Base-by-base conservation (phyloP, 2,797 vertebrate species). In the Tarsius wallacei region DNA sequence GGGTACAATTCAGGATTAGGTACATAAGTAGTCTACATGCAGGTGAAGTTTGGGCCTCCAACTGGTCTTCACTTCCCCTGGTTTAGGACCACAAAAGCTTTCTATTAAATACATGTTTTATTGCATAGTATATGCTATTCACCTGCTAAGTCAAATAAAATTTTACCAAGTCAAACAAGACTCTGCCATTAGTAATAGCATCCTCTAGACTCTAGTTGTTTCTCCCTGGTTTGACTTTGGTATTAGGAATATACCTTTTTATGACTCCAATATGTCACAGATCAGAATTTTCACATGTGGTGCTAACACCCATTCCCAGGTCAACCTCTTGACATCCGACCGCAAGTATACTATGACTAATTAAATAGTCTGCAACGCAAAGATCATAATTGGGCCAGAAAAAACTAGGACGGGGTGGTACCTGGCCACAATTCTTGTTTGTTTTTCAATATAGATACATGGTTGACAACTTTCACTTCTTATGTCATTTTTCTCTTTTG, bases 401-500 rank as follows among this genome's bases (percentile, higher is more conserved):
- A 85, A 89, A 78, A 51, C 61, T 55, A 31, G 87, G 73, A 47
- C 49, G 78, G 47, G 53, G 51, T 3, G 14, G 87, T n/a, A 61
- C n/a, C 84, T 9, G 0, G 66, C 66, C 78, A 17, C 28, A 96
- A 93, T 0, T 26, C 22, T n/a, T 96, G 17, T 96, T 96, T 98
- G 93, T 63, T 94, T 97, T 98, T 94, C 89, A 61, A 70, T 63
- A 77, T 90, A 96, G 93, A 98, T 97, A 24, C 61, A 77, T 11
- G 21, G 66, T 95, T 70, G 57, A 12, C 89, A 88, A 94, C 95
- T 97, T 97, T 98, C 97, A 97, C 98, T 97, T 98, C 90, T 94
- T 95, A 73, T 96, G 59, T 97, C 90, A 86, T 86, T 98, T 96
- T 93, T 97, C 97, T 93, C 0, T 0, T 97, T 98, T 98, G 97